phyloP scores from a whole-genome alignment of 2,797 vertebrate genomes.

The Catamblyrhynchus diadema region DNA sequence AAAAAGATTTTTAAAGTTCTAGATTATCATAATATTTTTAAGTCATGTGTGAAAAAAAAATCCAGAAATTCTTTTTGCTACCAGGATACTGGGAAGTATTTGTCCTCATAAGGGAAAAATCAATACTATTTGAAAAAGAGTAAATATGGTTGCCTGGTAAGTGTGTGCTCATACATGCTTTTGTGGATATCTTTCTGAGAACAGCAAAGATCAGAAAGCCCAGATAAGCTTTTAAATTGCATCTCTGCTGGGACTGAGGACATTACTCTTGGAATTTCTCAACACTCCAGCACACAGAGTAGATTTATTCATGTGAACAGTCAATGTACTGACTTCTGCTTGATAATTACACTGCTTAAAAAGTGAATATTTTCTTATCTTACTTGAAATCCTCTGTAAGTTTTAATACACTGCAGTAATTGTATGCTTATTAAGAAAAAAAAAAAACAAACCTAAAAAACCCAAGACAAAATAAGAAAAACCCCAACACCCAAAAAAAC shows the following conservation, averaged over 20 bases:
- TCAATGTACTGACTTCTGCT: not conserved
- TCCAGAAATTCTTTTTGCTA: not conserved
- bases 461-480: not conserved
- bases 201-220: not conserved
- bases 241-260: not conserved
- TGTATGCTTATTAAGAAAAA: not conserved
- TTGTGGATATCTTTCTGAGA: not conserved
- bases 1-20: not conserved
- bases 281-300: not conserved
- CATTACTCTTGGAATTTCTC: not conserved
- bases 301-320: not conserved
- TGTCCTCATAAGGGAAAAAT: not conserved
- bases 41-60: not conserved
- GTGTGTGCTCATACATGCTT: not conserved
- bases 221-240: not conserved
- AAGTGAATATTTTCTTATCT: not conserved
- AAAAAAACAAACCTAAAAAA: not conserved
- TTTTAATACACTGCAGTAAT: not conserved
- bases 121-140: not conserved
- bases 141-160: not conserved
- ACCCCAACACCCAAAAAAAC: fast-evolving
- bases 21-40: not conserved
- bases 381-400: not conserved
- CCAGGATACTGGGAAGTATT: not conserved
- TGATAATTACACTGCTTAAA: not conserved